These are phyloP conservation scores for Drosophila insularis DNA, from an alignment of 1,140 invertebrate species.

Conservation along the genomic window DNA sequence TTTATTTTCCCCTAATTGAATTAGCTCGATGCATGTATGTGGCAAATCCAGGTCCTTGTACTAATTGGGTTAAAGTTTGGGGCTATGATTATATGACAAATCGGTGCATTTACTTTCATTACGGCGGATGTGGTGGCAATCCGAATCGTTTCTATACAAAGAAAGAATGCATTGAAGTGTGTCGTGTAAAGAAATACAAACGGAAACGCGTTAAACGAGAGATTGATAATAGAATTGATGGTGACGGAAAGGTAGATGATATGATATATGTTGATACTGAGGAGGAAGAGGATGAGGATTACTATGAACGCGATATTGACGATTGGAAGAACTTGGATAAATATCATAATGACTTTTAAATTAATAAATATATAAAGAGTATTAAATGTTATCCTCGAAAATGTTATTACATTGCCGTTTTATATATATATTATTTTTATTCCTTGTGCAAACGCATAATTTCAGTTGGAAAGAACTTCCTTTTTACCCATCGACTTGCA, in stretches of 20 bases:
- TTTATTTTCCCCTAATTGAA: no score
- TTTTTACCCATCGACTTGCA: conserved; percentile 36
- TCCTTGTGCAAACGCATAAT: conserved; percentile 55
- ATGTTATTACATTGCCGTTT: no score
- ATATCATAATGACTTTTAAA: conserved; percentile 37
- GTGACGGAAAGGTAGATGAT: neutral
- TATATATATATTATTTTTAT: conserved; percentile 26
- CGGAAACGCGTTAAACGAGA: conserved; percentile 16
- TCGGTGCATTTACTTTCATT: conserved; percentile 55
- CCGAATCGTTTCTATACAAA: conserved; percentile 53
- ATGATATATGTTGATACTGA: neutral
- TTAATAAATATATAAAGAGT: conserved; percentile 6
- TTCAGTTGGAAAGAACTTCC: conserved; percentile 57
- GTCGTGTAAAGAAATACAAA: conserved; percentile 26
- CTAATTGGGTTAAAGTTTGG: conserved; percentile 40
- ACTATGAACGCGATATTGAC: conserved; percentile 41
- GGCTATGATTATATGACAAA: conserved; percentile 59
- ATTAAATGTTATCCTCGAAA: neutral
- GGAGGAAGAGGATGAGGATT: conserved; percentile 28
- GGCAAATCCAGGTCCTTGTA: conserved; percentile 46
- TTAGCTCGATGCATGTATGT: conserved; percentile 48
- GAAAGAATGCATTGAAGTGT: conserved; percentile 40
- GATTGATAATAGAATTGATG: neutral
- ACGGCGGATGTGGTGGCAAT: conserved; percentile 64
- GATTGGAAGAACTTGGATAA: conserved; percentile 33